These are phyloP conservation scores for Alloplasta piceator DNA, from an alignment of 2,888 invertebrate species.

Conservation along the genomic window DNA sequence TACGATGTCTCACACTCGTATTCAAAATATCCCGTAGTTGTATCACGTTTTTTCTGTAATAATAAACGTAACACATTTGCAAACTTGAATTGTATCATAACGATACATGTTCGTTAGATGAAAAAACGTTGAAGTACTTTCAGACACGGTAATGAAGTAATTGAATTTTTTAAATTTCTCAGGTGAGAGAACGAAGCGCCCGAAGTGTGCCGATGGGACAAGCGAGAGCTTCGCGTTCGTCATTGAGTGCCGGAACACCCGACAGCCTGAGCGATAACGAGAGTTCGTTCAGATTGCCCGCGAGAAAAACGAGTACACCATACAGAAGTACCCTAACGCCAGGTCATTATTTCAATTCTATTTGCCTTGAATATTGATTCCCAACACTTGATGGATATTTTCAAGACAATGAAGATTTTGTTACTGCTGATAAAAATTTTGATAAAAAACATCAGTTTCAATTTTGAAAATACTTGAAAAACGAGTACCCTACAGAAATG, in stretches of 20 bases:
- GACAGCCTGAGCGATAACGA: slow-evolving; percentile 95
- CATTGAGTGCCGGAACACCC: slow-evolving; percentile 93
- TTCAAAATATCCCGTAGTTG: slow-evolving; percentile 34
- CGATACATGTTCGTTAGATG: slow-evolving; percentile 27
- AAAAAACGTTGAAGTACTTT: slow-evolving; percentile 9
- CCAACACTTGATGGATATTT: too few species aligned
- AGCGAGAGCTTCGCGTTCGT: slow-evolving; percentile 90
- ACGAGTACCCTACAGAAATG: too few species aligned
- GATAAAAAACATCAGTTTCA: too few species aligned
- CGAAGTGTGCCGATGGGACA: slow-evolving; percentile 95
- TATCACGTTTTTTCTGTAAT: slow-evolving; percentile 35
- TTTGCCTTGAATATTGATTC: too few species aligned
- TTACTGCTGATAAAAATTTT: too few species aligned
- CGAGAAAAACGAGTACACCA: slow-evolving; percentile 87
- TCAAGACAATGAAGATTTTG: too few species aligned
- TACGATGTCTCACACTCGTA: slow-evolving; percentile 50
- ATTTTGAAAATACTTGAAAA: too few species aligned
- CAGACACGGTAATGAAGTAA: neutral
- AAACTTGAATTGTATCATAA: slow-evolving; percentile 25
- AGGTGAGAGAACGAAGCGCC: slow-evolving; percentile 97
- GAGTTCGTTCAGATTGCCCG: slow-evolving; percentile 89
- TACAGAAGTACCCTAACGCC: slow-evolving; percentile 89
- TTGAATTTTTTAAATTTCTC: slow-evolving; percentile 65
- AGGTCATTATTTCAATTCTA: slow-evolving; percentile 80
- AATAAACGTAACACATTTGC: slow-evolving; percentile 30